phyloP scores from a whole-genome alignment of 2,113 vertebrate species.

The Cavia porcellus region DNA sequence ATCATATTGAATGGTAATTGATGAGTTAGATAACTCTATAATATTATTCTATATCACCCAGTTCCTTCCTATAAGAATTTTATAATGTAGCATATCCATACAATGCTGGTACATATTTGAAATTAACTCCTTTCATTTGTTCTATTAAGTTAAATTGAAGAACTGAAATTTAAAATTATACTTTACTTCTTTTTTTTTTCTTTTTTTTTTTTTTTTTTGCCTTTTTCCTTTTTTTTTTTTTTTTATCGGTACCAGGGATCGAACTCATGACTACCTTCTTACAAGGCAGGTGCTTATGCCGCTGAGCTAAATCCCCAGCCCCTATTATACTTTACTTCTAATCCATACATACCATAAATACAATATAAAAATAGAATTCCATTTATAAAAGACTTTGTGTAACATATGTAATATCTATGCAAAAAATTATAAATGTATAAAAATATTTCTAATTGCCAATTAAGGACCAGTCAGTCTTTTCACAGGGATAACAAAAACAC shows the following conservation, averaged over 20 bases:
- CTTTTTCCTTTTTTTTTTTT: no score
- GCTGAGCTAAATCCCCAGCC: no score
- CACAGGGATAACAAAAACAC: background rate
- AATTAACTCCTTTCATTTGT: background rate
- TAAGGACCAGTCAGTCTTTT: conserved; percentile 52
- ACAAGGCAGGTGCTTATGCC: no score
- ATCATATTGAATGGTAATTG: background rate
- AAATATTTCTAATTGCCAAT: background rate
- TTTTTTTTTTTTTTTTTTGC: no score
- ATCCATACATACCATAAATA: background rate
- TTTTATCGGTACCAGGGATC: no score
- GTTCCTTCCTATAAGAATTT: conserved; percentile 31
- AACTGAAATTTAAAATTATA: conserved; percentile 39
- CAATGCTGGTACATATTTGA: conserved; percentile 46
- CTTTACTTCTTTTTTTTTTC: conserved; percentile 23
- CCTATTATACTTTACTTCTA: conserved; percentile 46
- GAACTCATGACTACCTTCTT: no score
- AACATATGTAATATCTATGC: background rate
- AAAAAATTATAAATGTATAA: conserved; percentile 40
- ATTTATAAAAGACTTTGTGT: conserved; percentile 47
- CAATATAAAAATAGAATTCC: conserved; percentile 59
- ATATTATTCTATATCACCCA: conserved; percentile 40
- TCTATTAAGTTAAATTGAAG: conserved; percentile 60
- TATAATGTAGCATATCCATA: background rate
- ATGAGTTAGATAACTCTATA: conserved; percentile 1